These are phyloP conservation scores for Drosophila prosaltans DNA, from an alignment of 1,140 invertebrate species.

Conservation along the genomic window DNA sequence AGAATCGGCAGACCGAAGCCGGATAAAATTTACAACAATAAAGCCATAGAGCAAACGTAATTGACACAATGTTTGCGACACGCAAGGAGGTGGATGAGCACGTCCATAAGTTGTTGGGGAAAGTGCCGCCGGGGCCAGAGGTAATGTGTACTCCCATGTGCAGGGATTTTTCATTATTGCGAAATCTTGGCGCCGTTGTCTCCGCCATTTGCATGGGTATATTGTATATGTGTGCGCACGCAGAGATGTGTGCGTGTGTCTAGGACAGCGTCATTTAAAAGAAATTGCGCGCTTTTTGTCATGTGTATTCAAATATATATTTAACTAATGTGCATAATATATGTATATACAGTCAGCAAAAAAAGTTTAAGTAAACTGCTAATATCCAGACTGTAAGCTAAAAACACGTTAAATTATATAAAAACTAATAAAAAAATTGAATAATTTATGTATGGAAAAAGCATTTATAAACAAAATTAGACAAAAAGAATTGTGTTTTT, in stretches of 20 bases:
- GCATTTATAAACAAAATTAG: too few relatives aligned
- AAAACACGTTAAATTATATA: too few relatives aligned
- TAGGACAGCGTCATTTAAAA: conserved; percentile 49
- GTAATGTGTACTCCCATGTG: conserved; percentile 37
- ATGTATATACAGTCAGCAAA: too few relatives aligned
- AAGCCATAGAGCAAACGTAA: neutral
- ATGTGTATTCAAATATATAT: too few relatives aligned
- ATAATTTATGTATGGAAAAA: too few relatives aligned
- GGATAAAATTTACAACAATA: conserved; percentile 2
- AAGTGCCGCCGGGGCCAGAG: conserved; percentile 52
- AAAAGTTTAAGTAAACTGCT: too few relatives aligned
- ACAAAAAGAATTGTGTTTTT: too few relatives aligned
- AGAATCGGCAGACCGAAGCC: neutral
- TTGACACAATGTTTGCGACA: conserved; percentile 40
- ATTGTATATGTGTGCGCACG: neutral
- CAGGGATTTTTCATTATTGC: conserved; percentile 53
- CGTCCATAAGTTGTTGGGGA: conserved; percentile 54
- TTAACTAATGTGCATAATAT: too few relatives aligned
- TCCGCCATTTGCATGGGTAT: conserved; percentile 42
- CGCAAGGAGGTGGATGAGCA: conserved; percentile 66
- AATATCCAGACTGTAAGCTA: too few relatives aligned
- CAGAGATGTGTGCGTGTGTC: conserved; percentile 19
- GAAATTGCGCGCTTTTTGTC: conserved; percentile 40
- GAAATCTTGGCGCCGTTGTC: conserved; percentile 59
- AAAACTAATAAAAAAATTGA: too few relatives aligned